Evolutionary conservation across 2,113 vertebrate genomes (phyloP), one percentile per base, ranked within the genome.

Genomic region (Octodon degus): DNA sequence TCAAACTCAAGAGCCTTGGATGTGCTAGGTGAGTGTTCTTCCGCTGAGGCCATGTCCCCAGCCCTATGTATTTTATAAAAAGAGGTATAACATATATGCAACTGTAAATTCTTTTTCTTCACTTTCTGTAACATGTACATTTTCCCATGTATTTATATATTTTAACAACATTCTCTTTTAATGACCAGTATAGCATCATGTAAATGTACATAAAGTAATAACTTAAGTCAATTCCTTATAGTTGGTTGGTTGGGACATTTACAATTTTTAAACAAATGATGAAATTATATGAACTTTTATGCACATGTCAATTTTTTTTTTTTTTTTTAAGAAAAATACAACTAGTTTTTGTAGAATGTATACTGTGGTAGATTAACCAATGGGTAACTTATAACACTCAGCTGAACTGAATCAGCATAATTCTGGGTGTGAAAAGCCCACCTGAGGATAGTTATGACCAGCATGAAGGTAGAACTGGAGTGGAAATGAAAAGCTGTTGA

Each of bases 241-340:
- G 65, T 53, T 72, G 16, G 24, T 67, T 74, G 22, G 53, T 63
- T 94, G 68, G 17, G 20, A 27, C 62, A 7, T 40, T 96, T 34
- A 74, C 7, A 55, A 24, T 94, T 89, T 90, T 83, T 81, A 93
- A 96, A 91, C 12, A 58, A 92, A 92, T 95, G 47, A 17, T 70
- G 14, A 70, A 82, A 84, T n/a, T 89, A 93, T 34, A 91, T 74
- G 83, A 72, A 86, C 79, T 47, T 62, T 95, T 88, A 50, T 34
- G 81, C 63, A 55, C 6, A 93, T 7, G 27, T 88, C 16, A 86
- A 63, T 63, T 79, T 89, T 93, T 58, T 70, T 50, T 50, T 63
- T 79, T 89, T 93, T 58, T 70, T 50, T 50, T 6, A 8, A 58
- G 47, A 30, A 83, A 93, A 93, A 34, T 2, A 84, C 60, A 84